A percentile compares a stretch with the other conserved stretches of the same genome.
Conservation (phyloP, 2,888 invertebrate genomes). For the Toxonevra muliebris region DNA sequence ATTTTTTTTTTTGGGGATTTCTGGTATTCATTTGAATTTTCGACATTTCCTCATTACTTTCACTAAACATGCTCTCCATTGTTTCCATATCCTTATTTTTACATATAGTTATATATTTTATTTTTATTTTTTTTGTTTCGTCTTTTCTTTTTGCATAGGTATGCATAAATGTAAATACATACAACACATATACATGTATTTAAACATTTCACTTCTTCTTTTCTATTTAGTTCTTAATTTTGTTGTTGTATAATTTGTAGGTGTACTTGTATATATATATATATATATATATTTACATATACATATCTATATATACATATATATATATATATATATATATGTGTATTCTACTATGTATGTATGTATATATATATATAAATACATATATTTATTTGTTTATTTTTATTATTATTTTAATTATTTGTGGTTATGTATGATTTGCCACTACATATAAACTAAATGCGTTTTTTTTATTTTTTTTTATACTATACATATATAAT, state of each 20-base stretch:
- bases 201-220: slow-evolving; percentile 10
- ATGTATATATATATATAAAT: slow-evolving; percentile 18
- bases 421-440: neutral
- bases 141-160: neutral
- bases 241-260: neutral
- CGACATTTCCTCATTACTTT: no score
- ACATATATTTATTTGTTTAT: slow-evolving; percentile 4
- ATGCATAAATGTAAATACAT: slow-evolving; percentile 5
- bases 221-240: slow-evolving; percentile 14
- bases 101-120: no score
- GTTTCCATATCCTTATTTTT: no score
- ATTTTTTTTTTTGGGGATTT: no score
- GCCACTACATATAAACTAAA: no score
- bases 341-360: slow-evolving; percentile 2
- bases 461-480: neutral
- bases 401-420: slow-evolving; percentile 16
- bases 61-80: no score
- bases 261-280: slow-evolving; percentile 11
- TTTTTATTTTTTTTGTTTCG: no score
- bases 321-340: slow-evolving; percentile 26
- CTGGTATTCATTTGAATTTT: no score
- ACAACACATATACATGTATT: neutral
- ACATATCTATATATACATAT: slow-evolving; percentile 8
- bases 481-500: neutral
- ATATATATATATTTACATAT: slow-evolving; percentile 13